Evolutionary conservation across 1,140 invertebrate genomes (phyloP).

Genomic region (Spodoptera litura): DNA sequence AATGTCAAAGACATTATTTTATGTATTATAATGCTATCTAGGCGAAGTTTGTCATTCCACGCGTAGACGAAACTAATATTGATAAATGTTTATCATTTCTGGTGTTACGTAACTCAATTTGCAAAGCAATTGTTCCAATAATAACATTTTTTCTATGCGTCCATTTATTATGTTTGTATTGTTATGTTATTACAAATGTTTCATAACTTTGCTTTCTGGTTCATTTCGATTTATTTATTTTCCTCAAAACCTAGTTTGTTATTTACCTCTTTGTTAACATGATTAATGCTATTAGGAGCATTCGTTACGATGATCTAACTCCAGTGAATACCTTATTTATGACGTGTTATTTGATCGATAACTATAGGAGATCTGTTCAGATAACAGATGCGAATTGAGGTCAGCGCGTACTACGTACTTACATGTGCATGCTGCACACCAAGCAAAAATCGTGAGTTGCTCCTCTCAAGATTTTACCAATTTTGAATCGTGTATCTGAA

Average conservation of each 20-base stretch:
- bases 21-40: slow-evolving; percentile 5
- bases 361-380: slow-evolving; percentile 69
- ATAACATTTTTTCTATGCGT: slow-evolving; percentile 23
- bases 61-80: slow-evolving; percentile 8
- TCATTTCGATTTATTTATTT: slow-evolving; percentile 33
- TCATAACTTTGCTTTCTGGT: slow-evolving; percentile 28
- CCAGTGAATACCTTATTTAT: slow-evolving; percentile 54
- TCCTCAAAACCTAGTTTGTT: not conserved
- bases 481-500: slow-evolving; percentile 28
- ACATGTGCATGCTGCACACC: slow-evolving; percentile 56
- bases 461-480: slow-evolving; percentile 17
- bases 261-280: not conserved
- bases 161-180: slow-evolving; percentile 16
- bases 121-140: slow-evolving; percentile 28
- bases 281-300: not conserved
- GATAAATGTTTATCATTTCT: slow-evolving; percentile 46
- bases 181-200: slow-evolving; percentile 37
- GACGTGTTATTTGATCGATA: slow-evolving; percentile 71
- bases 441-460: slow-evolving; percentile 53
- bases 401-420: slow-evolving; percentile 46
- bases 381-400: slow-evolving; percentile 70
- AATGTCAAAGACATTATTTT: not conserved
- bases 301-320: slow-evolving; percentile 47
- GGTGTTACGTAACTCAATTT: slow-evolving; percentile 34
- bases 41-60: not conserved